These are phyloP conservation scores for Aleiodes leptofemur DNA, from an alignment of 2,888 invertebrate genomes.

Conservation along the genomic window DNA sequence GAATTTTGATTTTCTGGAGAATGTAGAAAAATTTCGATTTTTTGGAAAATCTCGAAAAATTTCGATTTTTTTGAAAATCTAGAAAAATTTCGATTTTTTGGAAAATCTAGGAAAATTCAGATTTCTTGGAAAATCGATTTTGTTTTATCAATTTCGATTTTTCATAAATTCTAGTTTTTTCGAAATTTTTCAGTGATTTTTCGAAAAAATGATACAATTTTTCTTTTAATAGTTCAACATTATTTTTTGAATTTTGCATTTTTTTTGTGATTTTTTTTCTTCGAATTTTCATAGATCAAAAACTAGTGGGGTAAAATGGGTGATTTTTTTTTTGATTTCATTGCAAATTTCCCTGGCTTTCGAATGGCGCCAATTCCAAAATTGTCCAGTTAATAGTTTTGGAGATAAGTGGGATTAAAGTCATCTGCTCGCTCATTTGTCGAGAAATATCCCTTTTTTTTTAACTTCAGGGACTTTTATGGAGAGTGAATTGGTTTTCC, in stretches of 20 bases:
- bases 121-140: neutral
- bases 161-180: neutral
- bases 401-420: neutral
- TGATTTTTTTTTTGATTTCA: neutral
- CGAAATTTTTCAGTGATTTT: neutral
- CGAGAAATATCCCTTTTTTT: neutral
- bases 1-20: neutral
- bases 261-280: neutral
- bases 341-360: neutral
- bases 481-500: constrained; percentile 10
- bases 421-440: neutral
- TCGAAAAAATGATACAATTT: neutral
- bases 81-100: too few species aligned
- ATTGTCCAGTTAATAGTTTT: neutral
- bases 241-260: neutral
- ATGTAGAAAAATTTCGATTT: neutral
- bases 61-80: neutral
- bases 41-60: neutral
- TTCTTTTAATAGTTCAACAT: neutral
- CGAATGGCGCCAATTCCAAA: constrained; percentile 5
- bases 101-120: neutral
- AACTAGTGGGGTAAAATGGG: neutral
- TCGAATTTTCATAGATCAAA: neutral
- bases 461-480: constrained; percentile 3
- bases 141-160: too few species aligned